phyloP scores from a whole-genome alignment of 2,888 invertebrate genomes.

The Papilio demoleus region DNA sequence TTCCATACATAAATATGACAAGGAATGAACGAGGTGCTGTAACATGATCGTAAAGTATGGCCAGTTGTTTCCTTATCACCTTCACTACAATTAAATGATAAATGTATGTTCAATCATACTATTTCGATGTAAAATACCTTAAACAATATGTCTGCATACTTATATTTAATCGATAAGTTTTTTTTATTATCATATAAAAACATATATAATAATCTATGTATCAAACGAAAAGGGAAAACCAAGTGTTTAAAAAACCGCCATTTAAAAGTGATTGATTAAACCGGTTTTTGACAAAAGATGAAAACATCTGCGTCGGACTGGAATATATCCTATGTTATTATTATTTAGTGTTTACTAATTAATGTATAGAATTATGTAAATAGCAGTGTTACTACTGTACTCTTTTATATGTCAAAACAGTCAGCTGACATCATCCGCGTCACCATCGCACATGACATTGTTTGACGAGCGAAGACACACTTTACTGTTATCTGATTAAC shows the following conservation, averaged over 20 bases:
- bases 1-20: conserved; percentile 3
- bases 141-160: no score
- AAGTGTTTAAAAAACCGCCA: neutral
- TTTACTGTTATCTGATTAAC: neutral
- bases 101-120: neutral
- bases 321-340: neutral
- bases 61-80: neutral
- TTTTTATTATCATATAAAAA: no score
- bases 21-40: neutral
- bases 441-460: neutral
- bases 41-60: neutral
- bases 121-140: no score
- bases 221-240: conserved; percentile 8
- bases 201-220: neutral
- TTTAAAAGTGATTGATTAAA: neutral
- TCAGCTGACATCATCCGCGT: neutral
- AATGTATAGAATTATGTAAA: no score
- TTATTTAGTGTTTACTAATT: no score
- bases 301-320: neutral
- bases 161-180: no score
- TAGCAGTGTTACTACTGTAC: neutral
- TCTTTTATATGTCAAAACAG: neutral
- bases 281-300: conserved; percentile 19
- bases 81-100: neutral
- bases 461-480: neutral